Conservation (phyloP, 2,113 vertebrate genomes). For the Dromaius novaehollandiae region DNA sequence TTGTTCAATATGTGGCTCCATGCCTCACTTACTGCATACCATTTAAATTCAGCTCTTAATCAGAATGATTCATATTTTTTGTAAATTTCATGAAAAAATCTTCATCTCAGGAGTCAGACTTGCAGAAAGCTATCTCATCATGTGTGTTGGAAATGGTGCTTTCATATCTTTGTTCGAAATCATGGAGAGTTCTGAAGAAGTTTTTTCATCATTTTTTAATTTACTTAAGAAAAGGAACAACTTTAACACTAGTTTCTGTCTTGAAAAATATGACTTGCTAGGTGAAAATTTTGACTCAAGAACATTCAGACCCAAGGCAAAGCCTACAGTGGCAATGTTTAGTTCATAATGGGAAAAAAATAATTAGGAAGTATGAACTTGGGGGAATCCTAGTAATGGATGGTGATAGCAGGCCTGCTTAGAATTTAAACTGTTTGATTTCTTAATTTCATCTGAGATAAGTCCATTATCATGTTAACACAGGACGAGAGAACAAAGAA, state of each 20-base stretch:
- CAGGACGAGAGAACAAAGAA: background rate
- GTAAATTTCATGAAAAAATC: background rate
- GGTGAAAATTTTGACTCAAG: background rate
- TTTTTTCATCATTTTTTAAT: background rate
- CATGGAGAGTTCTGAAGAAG: background rate
- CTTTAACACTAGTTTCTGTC: background rate
- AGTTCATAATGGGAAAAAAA: background rate
- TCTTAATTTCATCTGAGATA: background rate
- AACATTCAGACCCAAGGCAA: background rate
- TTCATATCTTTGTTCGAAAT: background rate
- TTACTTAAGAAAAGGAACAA: background rate
- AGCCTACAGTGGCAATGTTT: background rate
- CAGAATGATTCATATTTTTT: background rate
- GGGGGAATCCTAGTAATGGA: background rate
- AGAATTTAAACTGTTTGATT: background rate
- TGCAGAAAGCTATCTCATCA: background rate
- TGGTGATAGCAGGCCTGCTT: background rate
- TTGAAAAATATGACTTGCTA: background rate
- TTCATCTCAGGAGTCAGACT: background rate
- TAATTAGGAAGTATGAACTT: background rate
- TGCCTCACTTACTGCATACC: background rate
- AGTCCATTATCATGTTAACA: background rate
- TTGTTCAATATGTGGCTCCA: background rate
- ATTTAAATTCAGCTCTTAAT: background rate
- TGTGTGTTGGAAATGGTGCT: background rate